Percentiles rank a stretch among this genome's conserved stretches.
Evolutionary conservation across 53 echinoderm and acorn worm species (phyloP).

Genomic region (Luidia sarsii): DNA sequence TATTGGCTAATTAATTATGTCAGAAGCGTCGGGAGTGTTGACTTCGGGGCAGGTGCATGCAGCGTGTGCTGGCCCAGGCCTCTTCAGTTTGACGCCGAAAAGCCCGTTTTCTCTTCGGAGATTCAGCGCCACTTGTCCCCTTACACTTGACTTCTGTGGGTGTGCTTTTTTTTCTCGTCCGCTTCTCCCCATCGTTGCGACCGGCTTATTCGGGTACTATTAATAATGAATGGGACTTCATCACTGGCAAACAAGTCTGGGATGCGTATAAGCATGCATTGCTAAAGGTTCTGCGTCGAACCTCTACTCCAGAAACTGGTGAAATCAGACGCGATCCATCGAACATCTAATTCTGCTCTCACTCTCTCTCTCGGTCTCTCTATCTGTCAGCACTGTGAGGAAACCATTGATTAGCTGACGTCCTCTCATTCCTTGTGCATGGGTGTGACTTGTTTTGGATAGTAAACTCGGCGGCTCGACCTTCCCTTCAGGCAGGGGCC

Average conservation of each 20-base stretch:
- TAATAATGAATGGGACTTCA: background rate
- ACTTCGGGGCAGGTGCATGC: slow-evolving; percentile 36
- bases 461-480: background rate
- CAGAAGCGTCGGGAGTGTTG: slow-evolving; percentile 3
- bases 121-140: background rate
- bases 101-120: background rate
- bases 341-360: background rate
- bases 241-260: background rate
- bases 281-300: no score
- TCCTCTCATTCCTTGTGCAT: slow-evolving; percentile 21
- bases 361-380: background rate
- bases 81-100: background rate
- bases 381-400: no score
- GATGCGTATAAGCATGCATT: no score
- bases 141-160: background rate
- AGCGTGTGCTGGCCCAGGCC: background rate
- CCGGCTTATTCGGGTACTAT: no score
- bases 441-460: background rate
- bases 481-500: background rate
- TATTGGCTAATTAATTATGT: slow-evolving; percentile 26
- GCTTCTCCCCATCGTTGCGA: no score
- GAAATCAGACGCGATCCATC: background rate
- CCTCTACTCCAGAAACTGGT: background rate
- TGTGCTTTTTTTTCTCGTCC: no score
- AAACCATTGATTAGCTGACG: slow-evolving; percentile 43